Base-by-base conservation (phyloP, 2,113 vertebrate species). In the Dendrocopos noguchii region DNA sequence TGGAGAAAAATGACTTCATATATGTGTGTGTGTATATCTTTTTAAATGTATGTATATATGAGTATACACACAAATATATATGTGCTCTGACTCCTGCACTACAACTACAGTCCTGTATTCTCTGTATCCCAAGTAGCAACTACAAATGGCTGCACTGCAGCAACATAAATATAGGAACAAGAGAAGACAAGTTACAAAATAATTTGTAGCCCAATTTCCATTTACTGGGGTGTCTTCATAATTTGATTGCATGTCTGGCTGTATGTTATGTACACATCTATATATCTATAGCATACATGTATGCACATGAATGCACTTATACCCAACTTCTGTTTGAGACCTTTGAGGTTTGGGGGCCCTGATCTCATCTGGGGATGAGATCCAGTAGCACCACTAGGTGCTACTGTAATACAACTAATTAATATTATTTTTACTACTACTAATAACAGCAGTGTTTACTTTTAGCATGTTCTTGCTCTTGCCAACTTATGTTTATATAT, bases 331-430 rank as follows among this genome's bases (percentile, higher is more conserved):
- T 79, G 5, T 55, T 79, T 63, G 84, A 87, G 84, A 57, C 28
- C 46, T 71, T 88, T 25, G 12, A 42, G 34, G 88, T 84, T 90
- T 78, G 80, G 73, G 87, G 85, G 85, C 55, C 73, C 33, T 70
- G 44, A 80, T 93, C 61, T 91, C 55, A 94, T 83, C 63, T 75
- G 39, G 70, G 21, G 46, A 93, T 90, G 85, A 96, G 90, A 94
- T 94, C 42, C 82, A 72, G 68, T 68, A 94, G 88, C 65, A 95
- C 93, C 96, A 95, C 94, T 96, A 96, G 96, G 96, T 96, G 95
- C 57, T 96, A 96, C 96, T 96, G 87, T 95, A 96, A 96, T 96
- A 95, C 95, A 96, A 96, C 79, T 91, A 95, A 94, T 96, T 95
- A 96, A 94, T 93, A 95, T 90, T 91, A 93, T 93, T 95, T 95